Evolutionary conservation across 1,140 invertebrate genomes (phyloP), one percentile per base, ranked within the genome.

Genomic region (Phymastichus coffea): DNA sequence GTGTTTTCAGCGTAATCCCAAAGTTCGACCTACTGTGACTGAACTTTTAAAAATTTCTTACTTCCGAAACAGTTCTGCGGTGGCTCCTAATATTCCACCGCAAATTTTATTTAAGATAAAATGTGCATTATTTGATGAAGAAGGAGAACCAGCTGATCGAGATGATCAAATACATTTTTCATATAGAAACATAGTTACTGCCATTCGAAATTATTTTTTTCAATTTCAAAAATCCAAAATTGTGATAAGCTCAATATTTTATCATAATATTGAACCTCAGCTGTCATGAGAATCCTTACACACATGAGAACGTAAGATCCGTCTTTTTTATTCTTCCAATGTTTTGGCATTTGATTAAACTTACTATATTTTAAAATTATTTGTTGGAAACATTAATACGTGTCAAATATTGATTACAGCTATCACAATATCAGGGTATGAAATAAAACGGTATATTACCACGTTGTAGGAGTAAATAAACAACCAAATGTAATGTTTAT

Each of bases 1-100:
- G 60, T 94, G 92, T 70, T 79, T 94, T n/a, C 82, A 83, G 43
- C 79, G 86, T 58, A 82, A 94, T 71, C 83, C 86, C 2, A 87
- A 86, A 68, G 71, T 81, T 22, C 79, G 92, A 57, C 87, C 90
- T 0, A 87, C 87, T 0, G 87, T 91, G 14, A 80, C 84, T 15
- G 84, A 94, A 54, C 77, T 95, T 9, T 72, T 93, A 4, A 65
- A 81, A 46, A 83, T 91, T 76, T 81, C 85, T 3, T 92, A 90
- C 66, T 71, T 64, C 69, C 63, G 66, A 2, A 64, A 54, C 1
- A 26, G 25, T 15, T 19, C 46, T 28, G 35, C 20, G 14, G 4
- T 22, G 4, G 12, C 54, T 40, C 61, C 56, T 9, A 56, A 66
- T 15, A 71, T 75, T 55, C 70, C 69, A 41, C 22, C 61, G 3